Base-by-base conservation (phyloP, 2,797 vertebrate species). In the Holocentrus rufus region DNA sequence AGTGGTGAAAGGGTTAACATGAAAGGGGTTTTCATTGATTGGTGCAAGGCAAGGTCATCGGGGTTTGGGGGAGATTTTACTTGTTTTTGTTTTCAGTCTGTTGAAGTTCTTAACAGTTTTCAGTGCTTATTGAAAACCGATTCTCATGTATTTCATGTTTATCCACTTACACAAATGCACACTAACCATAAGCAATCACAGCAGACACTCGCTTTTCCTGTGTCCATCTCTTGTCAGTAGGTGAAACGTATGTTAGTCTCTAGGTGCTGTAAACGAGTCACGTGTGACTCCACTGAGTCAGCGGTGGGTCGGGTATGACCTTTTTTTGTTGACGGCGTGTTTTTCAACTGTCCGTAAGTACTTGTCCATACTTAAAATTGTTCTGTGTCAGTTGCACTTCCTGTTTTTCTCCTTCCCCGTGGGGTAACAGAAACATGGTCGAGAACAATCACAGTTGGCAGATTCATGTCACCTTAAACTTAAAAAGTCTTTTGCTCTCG, bases 41-140 rank as follows among this genome's bases (percentile, higher is more conserved):
- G 68, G 30, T 76, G 36, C 34, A 79, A 76, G 63, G 59, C 73
- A 85, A 84, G 67, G 63, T 81, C 81, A 60, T 47, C 36, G 55
- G 81, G 74, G 31, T 74, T 69, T 50, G 17, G 20, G 62, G 22
- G 57, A 64, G 23, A 65, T 74, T 83, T 84, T 62, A 56, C 22
- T 71, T 57, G 3, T 81, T 75, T 78, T 14, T 5, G 85, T 89
- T 89, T 83, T 76, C 65, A 27, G 71, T 89, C 79, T 80, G 80
- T 84, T 82, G 64, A 76, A 67, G 63, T 87, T 88, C 72, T 64
- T 76, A 69, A 78, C 86, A 74, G 76, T 81, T 88, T 86, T 81
- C 80, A 80, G 84, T 22, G 53, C 65, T 82, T 76, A 76, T 78
- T 88, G 81, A 85, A 88, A 88, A 84, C 77, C 81, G 63, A 88